Evolutionary conservation across 2,113 vertebrate genomes (phyloP).

Genomic region (Daphoenositta chrysoptera): DNA sequence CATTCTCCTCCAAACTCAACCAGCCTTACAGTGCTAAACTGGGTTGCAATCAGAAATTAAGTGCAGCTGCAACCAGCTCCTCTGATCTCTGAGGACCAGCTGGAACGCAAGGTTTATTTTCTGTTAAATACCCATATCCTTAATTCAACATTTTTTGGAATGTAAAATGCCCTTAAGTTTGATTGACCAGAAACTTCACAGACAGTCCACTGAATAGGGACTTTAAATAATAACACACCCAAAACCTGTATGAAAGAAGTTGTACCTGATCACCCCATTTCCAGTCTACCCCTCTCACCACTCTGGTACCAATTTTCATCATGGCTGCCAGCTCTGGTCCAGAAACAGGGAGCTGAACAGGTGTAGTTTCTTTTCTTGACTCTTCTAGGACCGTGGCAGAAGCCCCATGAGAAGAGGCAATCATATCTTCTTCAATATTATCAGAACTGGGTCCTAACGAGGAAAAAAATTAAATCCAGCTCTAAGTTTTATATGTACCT

Average conservation of each 20-base stretch:
- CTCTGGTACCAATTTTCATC: slow-evolving; percentile 98
- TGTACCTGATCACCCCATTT: slow-evolving; percentile 98
- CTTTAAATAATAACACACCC: not conserved
- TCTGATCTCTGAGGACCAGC: not conserved
- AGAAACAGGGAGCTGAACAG: slow-evolving; percentile 87
- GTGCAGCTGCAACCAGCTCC: not conserved
- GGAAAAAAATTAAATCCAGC: not conserved
- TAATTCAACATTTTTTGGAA: not conserved
- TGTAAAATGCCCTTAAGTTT: not conserved
- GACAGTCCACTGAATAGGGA: not conserved
- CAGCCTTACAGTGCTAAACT: not conserved
- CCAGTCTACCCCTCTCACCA: slow-evolving; percentile 97
- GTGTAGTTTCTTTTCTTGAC: slow-evolving; percentile 87
- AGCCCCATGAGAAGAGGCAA: slow-evolving; percentile 78
- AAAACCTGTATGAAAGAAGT: not conserved
- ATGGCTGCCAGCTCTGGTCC: slow-evolving; percentile 95
- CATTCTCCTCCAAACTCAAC: not conserved
- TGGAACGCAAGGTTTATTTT: not conserved
- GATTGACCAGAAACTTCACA: not conserved
- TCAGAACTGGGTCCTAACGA: slow-evolving; percentile 88
- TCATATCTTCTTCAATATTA: slow-evolving; percentile 85
- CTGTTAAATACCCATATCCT: not conserved
- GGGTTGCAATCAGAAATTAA: not conserved
- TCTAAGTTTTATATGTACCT: fast-evolving
- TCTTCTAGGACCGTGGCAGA: slow-evolving; percentile 96